Base-by-base conservation (phyloP, 2,888 invertebrate genomes). In the Ypsolopha sequella region DNA sequence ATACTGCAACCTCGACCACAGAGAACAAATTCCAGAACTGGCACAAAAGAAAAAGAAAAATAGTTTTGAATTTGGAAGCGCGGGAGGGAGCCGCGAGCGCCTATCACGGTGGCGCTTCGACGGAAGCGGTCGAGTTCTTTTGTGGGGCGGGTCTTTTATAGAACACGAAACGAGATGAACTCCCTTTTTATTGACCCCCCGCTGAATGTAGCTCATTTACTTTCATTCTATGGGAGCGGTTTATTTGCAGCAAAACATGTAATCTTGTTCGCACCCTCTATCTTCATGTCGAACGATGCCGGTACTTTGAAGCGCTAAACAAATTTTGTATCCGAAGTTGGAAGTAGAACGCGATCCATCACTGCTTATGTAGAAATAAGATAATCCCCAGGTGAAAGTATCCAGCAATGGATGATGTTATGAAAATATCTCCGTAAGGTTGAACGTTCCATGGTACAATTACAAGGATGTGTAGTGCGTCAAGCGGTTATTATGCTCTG, bases 191-290 rank as follows among this genome's bases (percentile, higher is more conserved):
- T 76, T 73, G 70, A 68, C 81, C 79, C 69, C 85, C 85, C 78
- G 82, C 79, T 82, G 85, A 81, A 80, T 80, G 70, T 61, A 61
- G 64, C 65, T 85, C 81, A 78, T 85, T 24, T 81, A 82, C 64
- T 63, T 63, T 60, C 63, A 67, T 68, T 61, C 54, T 56, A 65
- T 68, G 77, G 85, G 84, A 69, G 81, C 76, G 80, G 73, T 71
- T 69, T 65, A 76, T 76, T 66, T 64, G 55, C 8, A 2, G 34
- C 60, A 67, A 72, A 74, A 78, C 76, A 75, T 73, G 75, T 78
- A 76, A 81, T 80, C 64, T 64, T 58, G 62, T 62, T 70, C 74
- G 66, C 80, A 66, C 79, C 80, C 80, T 73, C 62, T 76, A 62
- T 76, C 63, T 66, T 77, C 68, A 67, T 64, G 62, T 59, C 61